Base-by-base conservation (phyloP, 2,888 invertebrate genomes). In the Fissipunctia ypsillon region DNA sequence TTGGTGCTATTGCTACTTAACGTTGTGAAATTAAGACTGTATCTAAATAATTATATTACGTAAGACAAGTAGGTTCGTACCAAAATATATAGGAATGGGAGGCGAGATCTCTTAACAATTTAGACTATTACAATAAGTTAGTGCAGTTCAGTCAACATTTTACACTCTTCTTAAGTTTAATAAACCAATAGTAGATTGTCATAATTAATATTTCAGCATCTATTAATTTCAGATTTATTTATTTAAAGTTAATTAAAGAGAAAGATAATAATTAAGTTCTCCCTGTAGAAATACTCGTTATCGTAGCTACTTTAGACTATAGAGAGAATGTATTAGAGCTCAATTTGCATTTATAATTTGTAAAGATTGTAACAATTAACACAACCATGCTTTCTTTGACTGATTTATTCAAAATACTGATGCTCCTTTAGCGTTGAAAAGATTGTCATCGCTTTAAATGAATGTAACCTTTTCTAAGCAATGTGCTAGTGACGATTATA, bases 11-110 rank as follows among this genome's bases (percentile, higher is more conserved):
- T 92, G 93, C 93, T 93, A 90, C 87, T 80, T 71, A 83, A 84
- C 76, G 91, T 92, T 90, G 91, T 92, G 91, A 92, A 88, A 83
- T 79, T 90, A 91, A 94, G 94, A 93, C 94, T 94, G 94, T 92
- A 90, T 87, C 76, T 83, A 83, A 85, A 79, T 82, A 79, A 72
- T 76, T 60, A 65, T 70, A 67, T 59, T 77, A 74, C 68, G 59
- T 69, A 72, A n/a, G n/a, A n/a, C n/a, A n/a, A 78, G 70, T 73
- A 81, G 82, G 83, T 83, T 78, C 69, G 79, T 84, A 88, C 87
- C 88, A 89, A 88, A 89, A 86, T 81, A 71, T 78, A 75, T 64
- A 75, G 66, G 70, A 61, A 69, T 50, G 69, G 78, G 75, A 70
- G 82, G 80, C 66, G 82, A 88, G 89, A 90, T 90, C 89, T 90